Conservation (phyloP, 2,113 vertebrate species). For the Mixornis gularis region DNA sequence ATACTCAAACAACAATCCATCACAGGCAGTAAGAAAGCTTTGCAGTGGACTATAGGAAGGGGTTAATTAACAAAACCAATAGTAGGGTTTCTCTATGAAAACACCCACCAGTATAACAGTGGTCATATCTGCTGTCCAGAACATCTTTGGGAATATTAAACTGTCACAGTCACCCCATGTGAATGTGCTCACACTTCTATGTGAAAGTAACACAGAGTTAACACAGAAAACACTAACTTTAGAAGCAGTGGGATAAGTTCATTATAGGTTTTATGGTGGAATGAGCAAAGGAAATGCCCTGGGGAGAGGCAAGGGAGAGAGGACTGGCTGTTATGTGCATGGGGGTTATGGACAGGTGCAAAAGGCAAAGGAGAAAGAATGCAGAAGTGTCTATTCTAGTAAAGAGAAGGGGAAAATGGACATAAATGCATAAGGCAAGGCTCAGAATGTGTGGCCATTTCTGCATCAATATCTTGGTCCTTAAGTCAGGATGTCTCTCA, state of each 20-base stretch:
- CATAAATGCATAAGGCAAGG: not conserved
- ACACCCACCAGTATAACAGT: not conserved
- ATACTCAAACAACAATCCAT: not conserved
- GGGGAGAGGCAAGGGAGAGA: not conserved
- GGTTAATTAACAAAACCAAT: not conserved
- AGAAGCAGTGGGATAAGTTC: not conserved
- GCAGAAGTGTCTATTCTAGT: not conserved
- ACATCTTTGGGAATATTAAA: not conserved
- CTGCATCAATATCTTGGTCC: not conserved
- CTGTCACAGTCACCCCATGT: not conserved
- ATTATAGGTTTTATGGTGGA: not conserved
- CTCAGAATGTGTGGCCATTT: not conserved
- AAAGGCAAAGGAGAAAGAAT: not conserved
- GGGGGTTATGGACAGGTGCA: not conserved
- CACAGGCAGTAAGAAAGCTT: not conserved
- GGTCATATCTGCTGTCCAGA: not conserved
- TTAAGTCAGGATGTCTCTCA: not conserved
- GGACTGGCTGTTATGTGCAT: not conserved
- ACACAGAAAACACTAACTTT: not conserved
- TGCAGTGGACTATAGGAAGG: not conserved
- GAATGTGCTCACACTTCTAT: rapidly evolving
- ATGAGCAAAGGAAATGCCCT: not conserved
- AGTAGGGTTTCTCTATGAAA: not conserved
- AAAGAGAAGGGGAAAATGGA: not conserved
- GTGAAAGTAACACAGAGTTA: not conserved